Conservation (phyloP, 2,113 vertebrate species). For the Sula dactylatra region DNA sequence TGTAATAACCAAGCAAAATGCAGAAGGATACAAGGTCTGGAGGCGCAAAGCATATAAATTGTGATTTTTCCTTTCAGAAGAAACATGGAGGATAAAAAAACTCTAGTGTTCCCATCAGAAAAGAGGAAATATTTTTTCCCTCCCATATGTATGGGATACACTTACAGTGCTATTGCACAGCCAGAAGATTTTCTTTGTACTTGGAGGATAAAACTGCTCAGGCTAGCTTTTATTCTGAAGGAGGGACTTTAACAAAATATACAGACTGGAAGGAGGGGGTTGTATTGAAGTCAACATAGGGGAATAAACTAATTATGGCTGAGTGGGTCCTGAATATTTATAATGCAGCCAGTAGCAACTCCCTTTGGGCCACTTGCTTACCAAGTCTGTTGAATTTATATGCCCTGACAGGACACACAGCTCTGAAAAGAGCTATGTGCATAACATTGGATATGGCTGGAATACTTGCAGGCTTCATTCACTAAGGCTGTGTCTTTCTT, state of each 20-base stretch:
- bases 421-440: slow-evolving; percentile 6
- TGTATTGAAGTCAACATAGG: not conserved
- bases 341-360: slow-evolving; percentile 1
- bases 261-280: not conserved
- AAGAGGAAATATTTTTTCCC: not conserved
- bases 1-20: not conserved
- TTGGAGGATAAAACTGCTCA: not conserved
- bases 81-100: slow-evolving; percentile 23
- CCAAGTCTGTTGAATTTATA: slow-evolving; percentile 51
- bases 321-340: slow-evolving; percentile 49
- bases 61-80: not conserved
- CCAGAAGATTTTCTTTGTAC: not conserved
- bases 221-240: not conserved
- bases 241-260: slow-evolving; percentile 13
- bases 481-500: not conserved
- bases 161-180: not conserved
- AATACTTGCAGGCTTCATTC: not conserved
- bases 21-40: not conserved
- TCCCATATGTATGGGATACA: not conserved
- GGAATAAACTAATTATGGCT: slow-evolving; percentile 45
- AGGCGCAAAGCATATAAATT: slow-evolving; percentile 2
- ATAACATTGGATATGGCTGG: slow-evolving; percentile 35
- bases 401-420: slow-evolving; percentile 15
- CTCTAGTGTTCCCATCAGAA: not conserved
- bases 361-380: slow-evolving; percentile 52